These are phyloP conservation scores for Calameuta pallipes DNA, from an alignment of 2,888 invertebrate genomes.

Conservation along the genomic window DNA sequence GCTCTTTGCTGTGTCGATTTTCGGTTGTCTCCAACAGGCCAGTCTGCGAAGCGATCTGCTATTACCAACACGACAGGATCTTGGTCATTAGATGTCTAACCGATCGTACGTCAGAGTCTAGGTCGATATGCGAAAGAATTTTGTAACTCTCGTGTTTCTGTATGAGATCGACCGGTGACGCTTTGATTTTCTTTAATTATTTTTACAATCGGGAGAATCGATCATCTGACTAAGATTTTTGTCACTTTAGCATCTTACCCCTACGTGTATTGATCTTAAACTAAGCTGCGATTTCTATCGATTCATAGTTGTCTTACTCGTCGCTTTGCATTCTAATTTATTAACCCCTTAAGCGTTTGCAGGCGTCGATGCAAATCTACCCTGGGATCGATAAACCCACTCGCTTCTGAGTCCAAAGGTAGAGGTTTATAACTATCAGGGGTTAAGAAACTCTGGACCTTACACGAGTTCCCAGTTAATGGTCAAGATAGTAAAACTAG, in stretches of 20 bases:
- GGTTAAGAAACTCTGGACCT: constrained; percentile 58
- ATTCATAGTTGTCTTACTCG: neutral
- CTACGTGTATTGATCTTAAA: neutral
- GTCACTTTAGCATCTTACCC: neutral
- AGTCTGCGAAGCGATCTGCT: constrained; percentile 25
- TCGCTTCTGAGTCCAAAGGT: constrained; percentile 33
- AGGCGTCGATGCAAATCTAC: constrained; percentile 57
- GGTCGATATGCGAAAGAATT: neutral
- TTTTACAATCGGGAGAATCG: neutral
- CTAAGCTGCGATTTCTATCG: neutral
- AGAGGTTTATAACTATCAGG: constrained; percentile 48
- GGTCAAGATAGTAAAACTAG: neutral
- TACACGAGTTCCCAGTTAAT: constrained; percentile 17
- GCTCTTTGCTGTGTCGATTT: constrained; percentile 42
- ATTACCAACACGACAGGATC: constrained; percentile 25
- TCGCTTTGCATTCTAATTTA: constrained; percentile 49
- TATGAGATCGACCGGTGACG: neutral
- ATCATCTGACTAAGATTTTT: neutral
- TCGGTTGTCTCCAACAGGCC: constrained; percentile 22
- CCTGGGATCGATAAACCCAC: constrained; percentile 54
- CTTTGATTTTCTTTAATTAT: neutral
- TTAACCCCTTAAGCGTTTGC: constrained; percentile 43
- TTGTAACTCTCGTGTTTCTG: neutral
- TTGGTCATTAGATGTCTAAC: neutral
- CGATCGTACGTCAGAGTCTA: neutral